Conservation (phyloP, 2,797 vertebrate genomes). For the Huso huso region DNA sequence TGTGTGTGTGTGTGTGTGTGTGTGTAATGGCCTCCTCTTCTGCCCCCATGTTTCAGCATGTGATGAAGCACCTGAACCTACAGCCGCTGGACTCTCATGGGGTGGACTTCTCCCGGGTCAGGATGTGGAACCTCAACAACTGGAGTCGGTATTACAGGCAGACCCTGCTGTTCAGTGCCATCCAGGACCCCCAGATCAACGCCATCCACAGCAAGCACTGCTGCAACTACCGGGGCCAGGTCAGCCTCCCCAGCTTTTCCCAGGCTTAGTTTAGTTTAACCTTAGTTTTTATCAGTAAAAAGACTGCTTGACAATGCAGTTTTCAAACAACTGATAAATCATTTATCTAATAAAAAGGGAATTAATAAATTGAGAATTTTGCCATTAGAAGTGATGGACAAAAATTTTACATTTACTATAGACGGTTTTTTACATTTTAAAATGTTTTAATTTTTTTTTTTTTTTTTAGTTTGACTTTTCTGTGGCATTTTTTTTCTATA, state of each 20-base stretch:
- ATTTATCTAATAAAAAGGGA: no score
- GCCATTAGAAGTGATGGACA: no score
- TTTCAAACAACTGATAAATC: no score
- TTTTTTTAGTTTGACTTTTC: no score
- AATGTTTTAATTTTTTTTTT: no score
- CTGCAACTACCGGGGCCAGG: slow-evolving; percentile 80
- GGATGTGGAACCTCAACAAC: slow-evolving; percentile 88
- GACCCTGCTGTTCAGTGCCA: slow-evolving; percentile 81
- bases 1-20: neutral
- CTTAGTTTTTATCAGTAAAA: no score
- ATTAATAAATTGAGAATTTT: no score
- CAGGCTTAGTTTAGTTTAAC: no score
- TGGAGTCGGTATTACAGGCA: slow-evolving; percentile 84
- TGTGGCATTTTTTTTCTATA: no score
- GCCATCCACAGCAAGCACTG: slow-evolving; percentile 82
- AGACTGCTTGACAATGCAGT: no score
- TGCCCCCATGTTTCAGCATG: slow-evolving; percentile 56
- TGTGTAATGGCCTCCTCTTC: neutral
- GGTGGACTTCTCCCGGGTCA: slow-evolving; percentile 89
- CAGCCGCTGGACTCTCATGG: slow-evolving; percentile 81
- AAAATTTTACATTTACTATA: no score
- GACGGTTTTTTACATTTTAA: no score
- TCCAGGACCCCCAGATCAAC: slow-evolving; percentile 88
- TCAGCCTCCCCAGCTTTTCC: slow-evolving; percentile 35
- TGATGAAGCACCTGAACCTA: slow-evolving; percentile 82